phyloP scores from a whole-genome alignment of 2,888 invertebrate genomes.

The Prenolepis imparis region DNA sequence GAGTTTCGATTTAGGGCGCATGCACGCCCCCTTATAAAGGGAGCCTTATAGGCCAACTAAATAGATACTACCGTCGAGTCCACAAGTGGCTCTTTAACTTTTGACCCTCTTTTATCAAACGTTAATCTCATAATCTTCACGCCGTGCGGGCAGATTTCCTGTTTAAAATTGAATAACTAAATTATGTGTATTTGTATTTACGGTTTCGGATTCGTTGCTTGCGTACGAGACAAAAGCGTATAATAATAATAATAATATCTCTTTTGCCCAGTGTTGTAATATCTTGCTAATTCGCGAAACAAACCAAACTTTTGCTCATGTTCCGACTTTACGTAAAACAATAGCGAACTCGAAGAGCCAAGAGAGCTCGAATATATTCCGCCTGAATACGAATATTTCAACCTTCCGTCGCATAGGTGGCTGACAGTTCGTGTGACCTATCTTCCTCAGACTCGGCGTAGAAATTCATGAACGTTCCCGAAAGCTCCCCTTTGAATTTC shows the following conservation, averaged over 20 bases:
- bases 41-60: conserved; percentile 86
- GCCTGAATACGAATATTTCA: conserved; percentile 58
- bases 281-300: conserved; percentile 24
- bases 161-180: conserved; percentile 58
- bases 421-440: conserved; percentile 61
- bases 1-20: conserved; percentile 81
- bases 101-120: conserved; percentile 85
- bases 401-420: conserved; percentile 46
- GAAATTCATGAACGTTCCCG: conserved; percentile 72
- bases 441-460: conserved; percentile 57
- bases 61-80: conserved; percentile 85
- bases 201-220: neutral
- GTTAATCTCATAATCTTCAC: conserved; percentile 84
- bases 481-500: conserved; percentile 71
- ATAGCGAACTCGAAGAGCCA: conserved; percentile 14
- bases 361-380: conserved; percentile 43
- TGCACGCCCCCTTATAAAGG: conserved; percentile 84
- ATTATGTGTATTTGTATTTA: conserved; percentile 47
- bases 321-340: conserved; percentile 41
- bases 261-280: neutral
- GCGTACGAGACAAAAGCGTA: neutral
- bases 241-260: conserved; percentile 15
- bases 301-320: conserved; percentile 18
- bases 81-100: conserved; percentile 87
- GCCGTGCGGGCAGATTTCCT: conserved; percentile 55